Evolutionary conservation across 2,888 invertebrate species (phyloP).

Genomic region (Pandemis cinnamomeana): DNA sequence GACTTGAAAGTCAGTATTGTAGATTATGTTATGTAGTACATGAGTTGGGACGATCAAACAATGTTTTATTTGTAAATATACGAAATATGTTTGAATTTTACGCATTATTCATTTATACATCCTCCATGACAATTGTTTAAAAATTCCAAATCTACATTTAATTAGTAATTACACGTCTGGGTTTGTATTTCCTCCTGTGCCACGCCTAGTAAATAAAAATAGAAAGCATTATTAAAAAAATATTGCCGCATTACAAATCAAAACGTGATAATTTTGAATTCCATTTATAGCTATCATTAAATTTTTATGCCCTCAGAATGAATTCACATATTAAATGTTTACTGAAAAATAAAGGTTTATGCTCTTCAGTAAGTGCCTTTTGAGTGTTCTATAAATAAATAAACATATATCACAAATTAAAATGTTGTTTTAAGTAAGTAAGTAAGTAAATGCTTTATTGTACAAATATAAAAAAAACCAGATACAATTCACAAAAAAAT

Average conservation of each 20-base stretch:
- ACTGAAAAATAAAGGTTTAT: background rate
- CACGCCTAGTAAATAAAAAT: no score
- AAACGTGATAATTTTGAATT: no score
- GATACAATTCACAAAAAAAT: no score
- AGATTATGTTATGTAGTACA: constrained; percentile 52
- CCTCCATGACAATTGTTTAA: background rate
- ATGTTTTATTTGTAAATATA: constrained; percentile 70
- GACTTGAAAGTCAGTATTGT: constrained; percentile 49
- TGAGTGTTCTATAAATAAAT: background rate
- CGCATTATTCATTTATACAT: constrained; percentile 22
- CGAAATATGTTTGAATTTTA: constrained; percentile 60
- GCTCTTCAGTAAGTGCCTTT: background rate
- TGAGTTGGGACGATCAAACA: constrained; percentile 49
- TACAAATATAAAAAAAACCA: no score
- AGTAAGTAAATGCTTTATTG: no score
- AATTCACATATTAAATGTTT: no score
- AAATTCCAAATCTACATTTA: background rate
- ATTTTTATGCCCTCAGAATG: no score
- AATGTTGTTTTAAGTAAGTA: no score
- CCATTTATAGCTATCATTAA: no score
- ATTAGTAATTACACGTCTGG: background rate
- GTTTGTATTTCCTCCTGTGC: no score
- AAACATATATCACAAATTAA: background rate
- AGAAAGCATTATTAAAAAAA: no score
- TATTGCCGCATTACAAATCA: no score